Evolutionary conservation across 2,888 invertebrate genomes (phyloP), one percentile per base, ranked within the genome.

Genomic region (Caenorhabditis japonica): DNA sequence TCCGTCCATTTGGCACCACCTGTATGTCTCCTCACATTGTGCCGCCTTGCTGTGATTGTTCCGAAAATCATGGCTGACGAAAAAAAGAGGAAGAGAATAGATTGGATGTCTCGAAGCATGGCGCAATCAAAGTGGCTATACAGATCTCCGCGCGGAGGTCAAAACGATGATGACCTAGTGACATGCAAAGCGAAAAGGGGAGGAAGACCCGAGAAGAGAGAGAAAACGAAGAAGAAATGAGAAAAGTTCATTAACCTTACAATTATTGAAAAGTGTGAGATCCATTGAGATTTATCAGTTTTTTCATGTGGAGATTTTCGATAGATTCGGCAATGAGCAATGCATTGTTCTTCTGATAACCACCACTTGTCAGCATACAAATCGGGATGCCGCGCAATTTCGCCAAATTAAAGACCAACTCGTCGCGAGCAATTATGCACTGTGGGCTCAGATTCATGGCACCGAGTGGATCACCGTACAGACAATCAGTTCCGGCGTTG

Each of bases 401-500:
- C 60, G 92, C 93, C 75, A 91, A 91, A 76, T 91, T 89, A 86
- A 94, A 95, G 0, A 95, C 94, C 44, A 93, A 90, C 88, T 93
- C 92, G 88, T 95, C 95, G 44, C 94, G 90, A 85, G 91, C 90
- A 62, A 94, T 92, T 27, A 95, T 92, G n/a, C 94, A 94, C 92
- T 93, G 89, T 78, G 92, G 90, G 52, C 92, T 91, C 55, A 95
- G 91, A 4, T 91, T 89, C 84, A 94, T 89, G 49, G 90, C 89
- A 0, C 94, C 94, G 5, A 94, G 89, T 0, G 92, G 92, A 88
- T 95, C 94, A 0, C 92, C 92, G 69, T 91, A 90, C 36, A 95
- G 88, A 33, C 94, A 90, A 88, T 95, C 94, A 0, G 94, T 94
- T 0, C 94, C 95, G n/a, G 95, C 94, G 89, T 95, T 94, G 89